Evolutionary conservation across 2,888 invertebrate species (phyloP).

Genomic region (Hydroisotoma schaefferi): DNA sequence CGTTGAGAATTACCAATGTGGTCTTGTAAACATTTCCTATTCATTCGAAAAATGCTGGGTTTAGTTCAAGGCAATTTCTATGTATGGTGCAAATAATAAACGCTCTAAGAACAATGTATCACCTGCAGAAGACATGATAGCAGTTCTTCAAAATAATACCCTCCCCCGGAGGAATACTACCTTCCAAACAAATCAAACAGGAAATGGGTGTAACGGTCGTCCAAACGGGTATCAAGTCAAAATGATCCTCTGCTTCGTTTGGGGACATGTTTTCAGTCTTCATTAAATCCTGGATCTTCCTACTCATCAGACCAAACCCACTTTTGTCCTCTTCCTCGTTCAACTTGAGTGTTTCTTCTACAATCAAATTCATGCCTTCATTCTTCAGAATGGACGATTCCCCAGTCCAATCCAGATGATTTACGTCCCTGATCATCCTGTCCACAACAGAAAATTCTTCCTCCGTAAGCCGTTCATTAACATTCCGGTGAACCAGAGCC

Average conservation of each 20-base stretch:
- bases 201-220: background rate
- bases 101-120: background rate
- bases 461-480: no score
- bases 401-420: background rate
- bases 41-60: no score
- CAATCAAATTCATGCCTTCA: background rate
- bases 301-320: background rate
- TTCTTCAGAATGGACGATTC: background rate
- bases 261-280: background rate
- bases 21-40: background rate
- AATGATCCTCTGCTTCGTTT: background rate
- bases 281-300: background rate
- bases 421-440: background rate
- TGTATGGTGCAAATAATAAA: no score
- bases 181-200: conserved; percentile 6
- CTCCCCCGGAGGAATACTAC: background rate
- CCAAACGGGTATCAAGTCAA: background rate
- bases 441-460: no score
- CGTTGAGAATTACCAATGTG: background rate
- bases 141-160: conserved; percentile 10
- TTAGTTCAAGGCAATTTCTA: no score
- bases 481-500: background rate
- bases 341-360: background rate
- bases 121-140: conserved; percentile 11
- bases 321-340: background rate